Percentiles rank a stretch among this genome's conserved stretches.
Evolutionary conservation across 2,797 vertebrate genomes (phyloP).

Genomic region (Streptopelia turtur): DNA sequence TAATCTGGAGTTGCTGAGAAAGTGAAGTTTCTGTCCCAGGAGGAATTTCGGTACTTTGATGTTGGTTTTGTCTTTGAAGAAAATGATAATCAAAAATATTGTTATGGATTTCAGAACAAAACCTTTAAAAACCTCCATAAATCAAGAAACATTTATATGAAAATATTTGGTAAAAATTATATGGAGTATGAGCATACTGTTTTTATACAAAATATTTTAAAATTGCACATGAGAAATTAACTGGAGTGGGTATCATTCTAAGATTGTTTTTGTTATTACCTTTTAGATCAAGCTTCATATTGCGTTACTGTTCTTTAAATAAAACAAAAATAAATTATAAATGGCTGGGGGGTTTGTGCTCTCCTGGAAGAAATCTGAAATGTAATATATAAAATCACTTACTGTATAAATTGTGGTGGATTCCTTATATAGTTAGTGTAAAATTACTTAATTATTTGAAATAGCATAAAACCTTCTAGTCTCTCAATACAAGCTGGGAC

Average conservation of each 20-base stretch:
- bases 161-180: not conserved
- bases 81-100: not conserved
- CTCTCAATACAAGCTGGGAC: not conserved
- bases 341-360: not conserved
- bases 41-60: not conserved
- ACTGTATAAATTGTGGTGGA: accelerated
- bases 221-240: not conserved
- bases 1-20: not conserved
- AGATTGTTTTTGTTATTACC: not conserved
- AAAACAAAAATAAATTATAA: not conserved
- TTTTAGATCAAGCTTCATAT: not conserved
- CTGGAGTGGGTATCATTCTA: not conserved
- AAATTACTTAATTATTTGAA: not conserved
- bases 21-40: not conserved
- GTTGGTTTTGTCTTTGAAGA: not conserved
- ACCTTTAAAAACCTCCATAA: not conserved
- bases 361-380: not conserved
- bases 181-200: not conserved
- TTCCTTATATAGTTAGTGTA: not conserved
- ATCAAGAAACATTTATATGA: not conserved
- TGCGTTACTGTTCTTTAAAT: not conserved
- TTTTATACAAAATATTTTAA: not conserved
- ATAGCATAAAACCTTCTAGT: not conserved
- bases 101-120: not conserved
- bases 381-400: not conserved